phyloP scores from a whole-genome alignment of 1,140 invertebrate species.

The Metaphire vulgaris region DNA sequence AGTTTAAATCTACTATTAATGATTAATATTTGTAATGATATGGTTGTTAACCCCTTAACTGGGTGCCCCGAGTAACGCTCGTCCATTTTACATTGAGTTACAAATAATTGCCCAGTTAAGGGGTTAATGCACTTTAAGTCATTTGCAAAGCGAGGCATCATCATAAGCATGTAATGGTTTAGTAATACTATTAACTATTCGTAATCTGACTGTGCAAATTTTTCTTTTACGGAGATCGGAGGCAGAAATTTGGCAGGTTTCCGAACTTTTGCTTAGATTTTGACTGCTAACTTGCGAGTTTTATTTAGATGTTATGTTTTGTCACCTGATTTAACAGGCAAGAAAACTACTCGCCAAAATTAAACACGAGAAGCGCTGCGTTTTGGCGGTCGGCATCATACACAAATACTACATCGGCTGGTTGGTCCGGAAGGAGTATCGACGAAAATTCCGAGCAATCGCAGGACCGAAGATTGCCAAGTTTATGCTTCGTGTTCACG shows the following conservation, averaged over 20 bases:
- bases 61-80: too few species aligned
- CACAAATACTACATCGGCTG: constrained; percentile 62
- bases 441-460: constrained; percentile 41
- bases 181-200: background rate
- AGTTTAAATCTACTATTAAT: too few species aligned
- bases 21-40: too few species aligned
- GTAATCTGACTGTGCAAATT: background rate
- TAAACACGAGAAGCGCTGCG: constrained; percentile 54
- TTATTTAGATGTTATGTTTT: background rate
- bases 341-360: constrained; percentile 38
- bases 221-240: background rate
- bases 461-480: constrained; percentile 45
- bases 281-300: background rate
- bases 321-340: too few species aligned
- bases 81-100: too few species aligned
- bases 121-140: too few species aligned
- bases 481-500: constrained; percentile 43
- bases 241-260: background rate
- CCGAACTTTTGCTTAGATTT: background rate
- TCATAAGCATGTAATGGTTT: background rate
- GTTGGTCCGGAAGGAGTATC: constrained; percentile 58
- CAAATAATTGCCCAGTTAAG: too few species aligned
- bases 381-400: constrained; percentile 65
- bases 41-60: too few species aligned
- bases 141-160: too few species aligned